A percentile compares a stretch with the other conserved stretches of the same genome.
Conservation (phyloP, 2,888 invertebrate species). For the Dryobotodes eremita region DNA sequence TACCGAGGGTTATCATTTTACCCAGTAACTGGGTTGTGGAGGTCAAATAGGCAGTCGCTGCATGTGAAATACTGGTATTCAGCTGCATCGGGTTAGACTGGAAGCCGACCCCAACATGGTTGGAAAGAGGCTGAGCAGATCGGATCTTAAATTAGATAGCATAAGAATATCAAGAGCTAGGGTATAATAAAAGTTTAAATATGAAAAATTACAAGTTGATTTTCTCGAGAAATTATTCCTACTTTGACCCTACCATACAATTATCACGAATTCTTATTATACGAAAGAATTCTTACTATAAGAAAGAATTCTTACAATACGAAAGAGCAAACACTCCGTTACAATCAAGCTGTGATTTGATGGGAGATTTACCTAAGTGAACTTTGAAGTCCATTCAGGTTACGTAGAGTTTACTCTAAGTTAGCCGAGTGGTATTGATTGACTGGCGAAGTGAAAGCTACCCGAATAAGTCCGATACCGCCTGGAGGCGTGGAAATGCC, state of each 20-base stretch:
- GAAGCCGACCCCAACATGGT: too few species aligned
- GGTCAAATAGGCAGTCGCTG: too few species aligned
- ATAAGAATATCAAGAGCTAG: background rate
- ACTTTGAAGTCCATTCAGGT: background rate
- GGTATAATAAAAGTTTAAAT: too few species aligned
- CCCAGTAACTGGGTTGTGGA: too few species aligned
- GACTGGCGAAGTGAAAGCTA: conserved; percentile 1
- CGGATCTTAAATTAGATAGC: too few species aligned
- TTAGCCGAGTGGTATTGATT: conserved; percentile 34
- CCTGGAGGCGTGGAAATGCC: background rate
- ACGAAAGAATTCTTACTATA: too few species aligned
- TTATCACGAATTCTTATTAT: background rate
- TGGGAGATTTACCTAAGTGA: background rate
- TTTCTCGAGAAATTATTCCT: background rate
- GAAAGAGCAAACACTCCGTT: background rate
- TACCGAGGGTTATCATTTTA: too few species aligned
- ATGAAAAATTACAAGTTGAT: background rate
- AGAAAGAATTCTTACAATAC: too few species aligned
- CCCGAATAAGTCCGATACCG: background rate
- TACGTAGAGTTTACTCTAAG: background rate
- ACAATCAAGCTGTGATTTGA: background rate
- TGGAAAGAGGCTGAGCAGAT: too few species aligned
- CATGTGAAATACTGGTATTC: too few species aligned
- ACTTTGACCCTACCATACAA: background rate
- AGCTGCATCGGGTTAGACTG: too few species aligned